A percentile compares a stretch with the other conserved stretches of the same genome.
These are phyloP conservation scores for Lepidurus packardi DNA, from an alignment of 1,140 invertebrate species.

Conservation along the genomic window DNA sequence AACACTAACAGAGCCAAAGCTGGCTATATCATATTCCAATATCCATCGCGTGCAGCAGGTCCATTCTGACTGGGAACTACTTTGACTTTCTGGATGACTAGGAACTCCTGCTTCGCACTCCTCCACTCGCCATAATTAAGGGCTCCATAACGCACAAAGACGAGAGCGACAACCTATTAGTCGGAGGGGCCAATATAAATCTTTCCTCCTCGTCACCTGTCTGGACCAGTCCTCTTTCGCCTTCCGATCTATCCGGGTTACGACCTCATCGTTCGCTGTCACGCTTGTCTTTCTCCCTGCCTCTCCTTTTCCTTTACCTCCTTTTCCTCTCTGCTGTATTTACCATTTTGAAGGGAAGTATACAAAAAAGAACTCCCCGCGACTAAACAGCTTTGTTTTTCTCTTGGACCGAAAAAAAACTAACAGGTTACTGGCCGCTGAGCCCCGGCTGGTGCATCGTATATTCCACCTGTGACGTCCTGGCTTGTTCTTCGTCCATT, in stretches of 20 bases:
- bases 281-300: not conserved
- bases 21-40: too few species aligned
- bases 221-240: constrained; percentile 1
- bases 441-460: constrained; percentile 81
- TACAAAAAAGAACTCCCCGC: not conserved
- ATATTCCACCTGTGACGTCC: constrained; percentile 89
- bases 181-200: not conserved
- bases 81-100: too few species aligned
- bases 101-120: too few species aligned
- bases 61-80: too few species aligned
- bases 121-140: too few species aligned
- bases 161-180: not conserved
- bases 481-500: constrained; percentile 88
- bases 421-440: constrained; percentile 82
- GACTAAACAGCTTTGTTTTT: too few species aligned
- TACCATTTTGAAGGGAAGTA: not conserved
- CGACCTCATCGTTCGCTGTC: not conserved
- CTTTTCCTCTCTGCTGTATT: not conserved
- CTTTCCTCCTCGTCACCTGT: not conserved
- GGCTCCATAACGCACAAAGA: too few species aligned
- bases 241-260: not conserved
- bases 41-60: too few species aligned
- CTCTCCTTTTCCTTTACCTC: not conserved
- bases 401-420: too few species aligned
- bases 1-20: too few species aligned